Conservation (phyloP, 1,140 invertebrate species). For the Ruditapes philippinarum region DNA sequence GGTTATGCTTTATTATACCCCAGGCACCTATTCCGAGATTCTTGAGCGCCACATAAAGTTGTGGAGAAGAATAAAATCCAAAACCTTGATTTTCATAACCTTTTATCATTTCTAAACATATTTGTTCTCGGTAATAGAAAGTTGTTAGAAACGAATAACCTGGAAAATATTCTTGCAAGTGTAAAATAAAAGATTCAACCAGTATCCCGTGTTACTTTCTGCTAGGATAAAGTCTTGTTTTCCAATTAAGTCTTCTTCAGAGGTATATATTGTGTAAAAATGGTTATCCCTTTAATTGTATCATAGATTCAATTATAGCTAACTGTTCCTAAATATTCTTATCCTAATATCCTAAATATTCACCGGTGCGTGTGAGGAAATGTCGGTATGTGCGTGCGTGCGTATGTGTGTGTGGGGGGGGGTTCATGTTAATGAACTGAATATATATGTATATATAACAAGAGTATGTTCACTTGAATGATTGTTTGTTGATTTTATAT, state of each 20-base stretch:
- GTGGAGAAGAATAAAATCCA: too few relatives aligned
- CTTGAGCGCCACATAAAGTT: too few relatives aligned
- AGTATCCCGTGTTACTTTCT: neutral
- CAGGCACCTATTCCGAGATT: constrained; percentile 36
- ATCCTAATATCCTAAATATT: too few relatives aligned
- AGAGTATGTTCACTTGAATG: too few relatives aligned
- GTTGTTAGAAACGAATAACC: neutral
- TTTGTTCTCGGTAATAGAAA: constrained; percentile 21
- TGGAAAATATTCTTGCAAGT: neutral
- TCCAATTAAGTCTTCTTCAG: neutral
- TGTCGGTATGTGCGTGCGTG: too few relatives aligned
- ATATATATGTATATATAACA: too few relatives aligned
- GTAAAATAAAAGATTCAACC: neutral
- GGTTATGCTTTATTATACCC: constrained; percentile 46
- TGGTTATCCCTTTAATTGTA: neutral
- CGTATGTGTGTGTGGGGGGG: too few relatives aligned
- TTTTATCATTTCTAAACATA: neutral
- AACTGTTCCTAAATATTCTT: too few relatives aligned
- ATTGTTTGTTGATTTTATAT: too few relatives aligned
- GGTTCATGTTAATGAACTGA: too few relatives aligned
- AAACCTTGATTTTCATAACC: neutral
- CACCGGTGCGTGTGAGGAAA: neutral
- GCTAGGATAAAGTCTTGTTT: neutral
- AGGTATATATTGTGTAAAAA: constrained; percentile 5
- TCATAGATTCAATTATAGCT: constrained; percentile 7